phyloP scores from a whole-genome alignment of 2,113 vertebrate species.

The Athene noctua region DNA sequence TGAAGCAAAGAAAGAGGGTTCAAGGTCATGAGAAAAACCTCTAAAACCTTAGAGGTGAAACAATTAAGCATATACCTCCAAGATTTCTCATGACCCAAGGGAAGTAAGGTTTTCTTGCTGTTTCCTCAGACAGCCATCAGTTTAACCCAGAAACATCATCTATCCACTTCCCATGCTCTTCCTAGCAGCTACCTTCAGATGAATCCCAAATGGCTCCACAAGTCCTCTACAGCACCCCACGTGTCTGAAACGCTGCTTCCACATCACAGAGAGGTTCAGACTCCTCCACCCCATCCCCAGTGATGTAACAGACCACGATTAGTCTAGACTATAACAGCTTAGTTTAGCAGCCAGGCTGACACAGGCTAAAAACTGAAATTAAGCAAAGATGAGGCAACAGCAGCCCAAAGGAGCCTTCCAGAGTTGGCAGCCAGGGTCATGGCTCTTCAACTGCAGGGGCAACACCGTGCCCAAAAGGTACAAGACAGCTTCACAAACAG shows the following conservation, averaged over 20 bases:
- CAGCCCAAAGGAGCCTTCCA: not conserved
- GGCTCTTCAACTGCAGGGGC: not conserved
- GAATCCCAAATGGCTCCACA: not conserved
- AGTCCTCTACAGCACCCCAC: not conserved
- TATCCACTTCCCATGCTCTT: not conserved
- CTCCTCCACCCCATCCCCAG: not conserved
- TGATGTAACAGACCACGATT: not conserved
- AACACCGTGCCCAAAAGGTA: fast-evolving
- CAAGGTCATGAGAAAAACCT: not conserved
- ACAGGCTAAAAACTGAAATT: not conserved
- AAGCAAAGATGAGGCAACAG: not conserved
- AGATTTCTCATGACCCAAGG: not conserved
- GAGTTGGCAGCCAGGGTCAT: not conserved
- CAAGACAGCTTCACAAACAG: not conserved
- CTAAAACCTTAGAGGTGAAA: not conserved
- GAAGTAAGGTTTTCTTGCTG: not conserved
- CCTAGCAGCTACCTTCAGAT: not conserved
- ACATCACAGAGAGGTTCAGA: not conserved
- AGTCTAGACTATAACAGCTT: not conserved
- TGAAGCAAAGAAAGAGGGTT: not conserved
- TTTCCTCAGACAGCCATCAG: not conserved
- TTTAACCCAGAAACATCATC: not conserved
- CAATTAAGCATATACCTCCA: not conserved
- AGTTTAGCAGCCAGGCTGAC: not conserved
- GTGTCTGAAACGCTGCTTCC: not conserved